phyloP scores from a whole-genome alignment of 2,113 vertebrate genomes.

The Fulica atra region DNA sequence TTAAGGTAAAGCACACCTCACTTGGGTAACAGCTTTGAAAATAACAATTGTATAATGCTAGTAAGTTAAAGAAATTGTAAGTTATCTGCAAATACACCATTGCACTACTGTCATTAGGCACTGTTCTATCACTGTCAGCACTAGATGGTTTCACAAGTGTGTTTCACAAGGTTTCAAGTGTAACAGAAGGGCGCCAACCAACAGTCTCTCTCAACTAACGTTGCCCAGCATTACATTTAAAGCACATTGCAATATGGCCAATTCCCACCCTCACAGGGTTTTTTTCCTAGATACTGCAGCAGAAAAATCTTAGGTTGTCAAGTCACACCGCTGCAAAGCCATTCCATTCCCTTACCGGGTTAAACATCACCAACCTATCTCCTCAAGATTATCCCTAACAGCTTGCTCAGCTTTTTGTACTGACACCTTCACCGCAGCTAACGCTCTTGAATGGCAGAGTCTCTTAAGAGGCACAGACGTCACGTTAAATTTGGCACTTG shows the following conservation, averaged over 20 bases:
- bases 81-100: neutral
- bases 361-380: neutral
- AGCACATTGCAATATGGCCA: neutral
- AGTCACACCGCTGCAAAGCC: neutral
- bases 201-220: neutral
- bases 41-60: neutral
- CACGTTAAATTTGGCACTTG: neutral
- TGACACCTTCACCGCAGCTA: neutral
- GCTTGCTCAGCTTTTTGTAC: neutral
- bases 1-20: neutral
- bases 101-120: neutral
- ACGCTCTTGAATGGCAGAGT: neutral
- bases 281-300: neutral
- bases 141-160: neutral
- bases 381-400: neutral
- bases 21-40: neutral
- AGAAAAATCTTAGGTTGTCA: neutral
- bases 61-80: neutral
- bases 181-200: neutral
- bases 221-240: neutral
- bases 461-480: neutral
- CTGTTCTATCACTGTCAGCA: neutral
- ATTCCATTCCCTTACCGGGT: neutral
- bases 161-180: neutral
- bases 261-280: neutral